phyloP scores from a whole-genome alignment of 2,797 vertebrate genomes.

The Mallotus villosus region DNA sequence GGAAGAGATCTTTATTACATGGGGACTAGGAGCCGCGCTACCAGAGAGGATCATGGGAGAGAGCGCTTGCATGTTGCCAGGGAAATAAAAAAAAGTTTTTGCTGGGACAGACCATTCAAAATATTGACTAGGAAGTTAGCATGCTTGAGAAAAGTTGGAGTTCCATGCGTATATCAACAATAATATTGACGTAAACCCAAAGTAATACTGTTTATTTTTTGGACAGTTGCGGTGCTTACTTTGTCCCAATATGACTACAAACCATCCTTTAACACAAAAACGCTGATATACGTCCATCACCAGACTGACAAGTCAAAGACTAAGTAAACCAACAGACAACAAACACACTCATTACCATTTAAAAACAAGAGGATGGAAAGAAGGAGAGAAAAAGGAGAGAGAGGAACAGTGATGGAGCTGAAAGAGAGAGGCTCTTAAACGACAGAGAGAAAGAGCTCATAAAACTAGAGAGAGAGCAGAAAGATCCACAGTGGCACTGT shows the following conservation, averaged over 20 bases:
- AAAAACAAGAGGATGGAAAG: constrained; percentile 25
- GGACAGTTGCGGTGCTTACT: background rate
- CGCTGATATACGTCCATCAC: constrained; percentile 17
- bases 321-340: constrained; percentile 11
- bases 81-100: background rate
- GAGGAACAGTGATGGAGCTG: constrained; percentile 39
- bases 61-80: constrained; percentile 43
- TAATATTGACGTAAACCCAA: background rate
- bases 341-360: constrained; percentile 40
- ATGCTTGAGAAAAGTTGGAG: background rate
- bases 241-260: constrained; percentile 20
- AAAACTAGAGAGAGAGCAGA: constrained; percentile 50
- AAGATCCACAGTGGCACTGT: constrained; percentile 73
- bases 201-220: background rate
- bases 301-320: constrained; percentile 11
- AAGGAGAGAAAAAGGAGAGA: constrained; percentile 26
- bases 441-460: constrained; percentile 46
- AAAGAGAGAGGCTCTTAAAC: constrained; percentile 52
- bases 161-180: background rate
- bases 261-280: background rate
- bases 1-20: constrained; percentile 67
- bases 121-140: background rate
- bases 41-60: constrained; percentile 36
- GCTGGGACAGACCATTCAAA: background rate
- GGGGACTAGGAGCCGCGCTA: constrained; percentile 49